phyloP scores from a whole-genome alignment of 2,797 vertebrate species.

The Rhinichthys osculus region DNA sequence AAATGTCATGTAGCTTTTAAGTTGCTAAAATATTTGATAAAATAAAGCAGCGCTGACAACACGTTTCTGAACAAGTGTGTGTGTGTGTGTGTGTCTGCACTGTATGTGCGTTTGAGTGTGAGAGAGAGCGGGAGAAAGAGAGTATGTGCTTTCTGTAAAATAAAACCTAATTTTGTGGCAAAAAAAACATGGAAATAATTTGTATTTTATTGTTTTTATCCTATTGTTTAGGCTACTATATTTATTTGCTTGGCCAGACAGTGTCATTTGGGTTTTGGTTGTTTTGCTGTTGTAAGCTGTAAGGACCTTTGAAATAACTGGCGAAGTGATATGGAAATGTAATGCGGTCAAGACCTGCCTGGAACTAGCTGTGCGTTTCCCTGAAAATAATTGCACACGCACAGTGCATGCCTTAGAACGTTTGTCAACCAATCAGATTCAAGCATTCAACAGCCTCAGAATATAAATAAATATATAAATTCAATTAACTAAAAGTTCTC shows the following conservation, averaged over 20 bases:
- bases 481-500: neutral
- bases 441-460: neutral
- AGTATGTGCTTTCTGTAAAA: neutral
- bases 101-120: neutral
- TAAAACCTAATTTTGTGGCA: neutral
- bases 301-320: neutral
- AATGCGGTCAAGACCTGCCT: neutral
- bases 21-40: neutral
- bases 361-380: neutral
- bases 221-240: neutral
- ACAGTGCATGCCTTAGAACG: neutral
- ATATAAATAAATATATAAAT: neutral
- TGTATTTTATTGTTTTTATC: neutral
- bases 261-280: neutral
- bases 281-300: neutral
- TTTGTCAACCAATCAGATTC: neutral
- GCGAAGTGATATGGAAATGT: neutral
- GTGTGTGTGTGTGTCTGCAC: too few species aligned
- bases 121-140: neutral
- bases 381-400: neutral
- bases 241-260: neutral
- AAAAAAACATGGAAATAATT: neutral
- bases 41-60: neutral
- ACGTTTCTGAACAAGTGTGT: neutral
- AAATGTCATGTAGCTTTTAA: neutral